Conservation (phyloP, 1,140 invertebrate genomes). For the Homalodisca vitripennis region DNA sequence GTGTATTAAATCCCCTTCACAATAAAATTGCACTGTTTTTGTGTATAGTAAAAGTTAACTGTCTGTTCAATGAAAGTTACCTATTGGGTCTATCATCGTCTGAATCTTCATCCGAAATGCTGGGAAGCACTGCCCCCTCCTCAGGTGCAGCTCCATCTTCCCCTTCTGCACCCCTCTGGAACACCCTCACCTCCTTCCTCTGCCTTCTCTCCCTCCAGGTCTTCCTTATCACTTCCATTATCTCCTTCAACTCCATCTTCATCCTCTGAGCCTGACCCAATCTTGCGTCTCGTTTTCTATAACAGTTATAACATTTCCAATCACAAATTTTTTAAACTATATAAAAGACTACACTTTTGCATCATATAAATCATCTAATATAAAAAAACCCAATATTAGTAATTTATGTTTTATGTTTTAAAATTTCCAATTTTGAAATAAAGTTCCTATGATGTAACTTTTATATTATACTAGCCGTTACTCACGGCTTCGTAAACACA, state of each 20-base stretch:
- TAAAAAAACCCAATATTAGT: too few species aligned
- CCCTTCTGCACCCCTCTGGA: conserved; percentile 35
- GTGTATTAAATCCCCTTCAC: too few species aligned
- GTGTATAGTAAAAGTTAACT: conserved; percentile 28
- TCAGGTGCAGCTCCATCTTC: conserved; percentile 3
- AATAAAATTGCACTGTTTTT: too few species aligned
- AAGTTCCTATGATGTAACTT: too few species aligned
- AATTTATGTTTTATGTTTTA: too few species aligned
- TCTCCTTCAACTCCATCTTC: conserved; percentile 39
- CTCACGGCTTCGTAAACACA: too few species aligned
- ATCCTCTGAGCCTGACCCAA: conserved; percentile 41
- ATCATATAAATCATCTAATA: too few species aligned
- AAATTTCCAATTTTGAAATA: too few species aligned
- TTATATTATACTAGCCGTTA: too few species aligned
- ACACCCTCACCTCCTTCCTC: conserved; percentile 42
- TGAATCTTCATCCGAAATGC: conserved; percentile 36
- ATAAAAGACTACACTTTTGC: too few species aligned
- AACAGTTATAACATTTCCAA: too few species aligned
- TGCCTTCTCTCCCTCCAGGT: conserved; percentile 39
- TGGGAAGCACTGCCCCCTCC: conserved; percentile 24
- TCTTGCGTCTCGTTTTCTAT: conserved; percentile 21
- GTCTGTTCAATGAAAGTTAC: conserved; percentile 17
- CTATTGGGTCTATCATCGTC: conserved; percentile 35
- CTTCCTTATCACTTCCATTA: conserved; percentile 38
- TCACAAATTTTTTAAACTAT: too few species aligned